These are phyloP conservation scores for Scaptomyza pallida DNA, from an alignment of 1,140 invertebrate genomes.

Conservation along the genomic window DNA sequence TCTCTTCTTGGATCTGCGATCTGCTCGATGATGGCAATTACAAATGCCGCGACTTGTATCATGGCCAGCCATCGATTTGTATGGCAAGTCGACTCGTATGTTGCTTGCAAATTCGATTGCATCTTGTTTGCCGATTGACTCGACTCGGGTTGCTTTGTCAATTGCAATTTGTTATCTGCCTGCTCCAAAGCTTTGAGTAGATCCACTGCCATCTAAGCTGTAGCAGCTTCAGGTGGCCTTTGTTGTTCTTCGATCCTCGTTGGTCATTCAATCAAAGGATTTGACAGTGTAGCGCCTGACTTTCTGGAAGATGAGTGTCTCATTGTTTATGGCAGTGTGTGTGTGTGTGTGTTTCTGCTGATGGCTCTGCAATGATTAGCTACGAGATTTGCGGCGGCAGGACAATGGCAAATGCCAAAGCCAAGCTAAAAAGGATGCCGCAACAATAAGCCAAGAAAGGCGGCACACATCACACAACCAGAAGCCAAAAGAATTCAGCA, in stretches of 20 bases:
- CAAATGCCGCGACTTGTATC: constrained; percentile 79
- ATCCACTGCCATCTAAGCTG: constrained; percentile 29
- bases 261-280: constrained; percentile 42
- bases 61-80: constrained; percentile 73
- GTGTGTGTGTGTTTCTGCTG: constrained; percentile 6
- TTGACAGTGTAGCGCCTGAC: constrained; percentile 18
- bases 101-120: constrained; percentile 72
- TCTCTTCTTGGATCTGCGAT: constrained; percentile 4
- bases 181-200: constrained; percentile 35
- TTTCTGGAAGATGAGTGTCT: constrained; percentile 6
- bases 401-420: constrained; percentile 27
- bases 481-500: constrained; percentile 30
- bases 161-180: constrained; percentile 83
- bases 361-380: constrained; percentile 49
- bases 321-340: background rate
- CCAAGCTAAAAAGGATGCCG: constrained; percentile 30
- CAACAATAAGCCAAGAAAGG: constrained; percentile 45
- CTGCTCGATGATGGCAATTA: constrained; percentile 62
- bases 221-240: constrained; percentile 14
- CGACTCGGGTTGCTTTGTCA: constrained; percentile 70
- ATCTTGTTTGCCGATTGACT: constrained; percentile 59
- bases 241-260: constrained; percentile 8
- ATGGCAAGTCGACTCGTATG: constrained; percentile 54
- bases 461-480: constrained; percentile 56
- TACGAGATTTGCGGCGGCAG: constrained; percentile 42